Conservation (phyloP, 2,797 vertebrate genomes). For the Schizothorax lantsangensis region DNA sequence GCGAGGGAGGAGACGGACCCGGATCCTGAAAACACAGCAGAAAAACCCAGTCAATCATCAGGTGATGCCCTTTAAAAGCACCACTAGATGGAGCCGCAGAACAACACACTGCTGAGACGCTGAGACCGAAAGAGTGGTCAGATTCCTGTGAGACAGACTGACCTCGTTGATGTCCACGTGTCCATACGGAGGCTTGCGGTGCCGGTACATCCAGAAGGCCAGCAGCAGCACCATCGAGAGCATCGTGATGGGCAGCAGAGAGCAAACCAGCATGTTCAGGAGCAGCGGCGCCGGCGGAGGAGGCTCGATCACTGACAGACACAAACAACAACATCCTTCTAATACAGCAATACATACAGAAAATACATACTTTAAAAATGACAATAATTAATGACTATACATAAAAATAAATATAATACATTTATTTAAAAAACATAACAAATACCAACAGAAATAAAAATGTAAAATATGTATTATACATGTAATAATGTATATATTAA, state of each 20-base stretch:
- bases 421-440: background rate
- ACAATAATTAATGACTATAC: background rate
- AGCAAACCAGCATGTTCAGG: conserved; percentile 88
- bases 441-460: background rate
- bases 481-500: background rate
- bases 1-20: conserved; percentile 82
- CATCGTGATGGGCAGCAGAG: conserved; percentile 87
- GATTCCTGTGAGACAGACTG: background rate
- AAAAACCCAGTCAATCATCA: background rate
- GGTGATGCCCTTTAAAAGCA: background rate
- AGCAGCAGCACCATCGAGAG: conserved; percentile 85
- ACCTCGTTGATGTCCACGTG: conserved; percentile 88
- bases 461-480: background rate
- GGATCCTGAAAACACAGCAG: conserved; percentile 77
- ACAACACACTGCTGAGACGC: background rate
- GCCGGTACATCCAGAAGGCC: conserved; percentile 93
- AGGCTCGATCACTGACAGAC: conserved; percentile 82
- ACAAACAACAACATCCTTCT: background rate
- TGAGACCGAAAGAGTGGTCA: background rate
- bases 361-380: background rate
- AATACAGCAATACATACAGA: too few relatives aligned
- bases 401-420: background rate
- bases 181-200: conserved; percentile 92
- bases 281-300: conserved; percentile 78
- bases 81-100: conserved; percentile 53